Percentiles rank a stretch among this genome's conserved stretches.
phyloP scores from a whole-genome alignment of 2,888 invertebrate species.

The Morpho achilles region DNA sequence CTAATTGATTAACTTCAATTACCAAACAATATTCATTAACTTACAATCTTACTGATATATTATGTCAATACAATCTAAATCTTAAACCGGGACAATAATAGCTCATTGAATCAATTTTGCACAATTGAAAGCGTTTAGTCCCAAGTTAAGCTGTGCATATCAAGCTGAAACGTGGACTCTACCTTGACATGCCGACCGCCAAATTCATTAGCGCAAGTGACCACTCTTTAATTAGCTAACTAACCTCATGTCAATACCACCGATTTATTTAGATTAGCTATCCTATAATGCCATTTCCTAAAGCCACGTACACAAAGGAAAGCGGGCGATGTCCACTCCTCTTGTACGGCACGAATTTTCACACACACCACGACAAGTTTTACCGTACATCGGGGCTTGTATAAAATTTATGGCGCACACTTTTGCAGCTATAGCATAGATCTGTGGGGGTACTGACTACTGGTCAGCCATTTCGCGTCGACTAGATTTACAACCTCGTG shows the following conservation, averaged over 20 bases:
- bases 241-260: slow-evolving; percentile 49
- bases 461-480: slow-evolving; percentile 78
- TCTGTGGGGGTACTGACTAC: slow-evolving; percentile 61
- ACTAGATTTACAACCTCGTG: slow-evolving; percentile 76
- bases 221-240: slow-evolving; percentile 54
- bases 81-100: no score
- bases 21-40: no score
- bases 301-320: slow-evolving; percentile 62
- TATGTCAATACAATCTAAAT: no score
- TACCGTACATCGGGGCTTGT: slow-evolving; percentile 70
- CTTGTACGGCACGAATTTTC: slow-evolving; percentile 70
- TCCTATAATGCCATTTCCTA: slow-evolving; percentile 45
- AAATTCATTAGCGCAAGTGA: slow-evolving; percentile 27
- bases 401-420: slow-evolving; percentile 79
- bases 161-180: background rate
- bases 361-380: slow-evolving; percentile 64
- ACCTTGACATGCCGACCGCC: slow-evolving; percentile 14
- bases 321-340: slow-evolving; percentile 66
- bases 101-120: no score
- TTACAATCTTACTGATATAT: no score
- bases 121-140: no score
- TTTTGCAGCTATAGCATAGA: slow-evolving; percentile 69
- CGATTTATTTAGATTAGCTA: slow-evolving; percentile 69
- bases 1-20: no score
- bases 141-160: background rate